Percentiles rank a stretch among this genome's conserved stretches.
These are phyloP conservation scores for Asteroscopus sphinx DNA, from an alignment of 2,888 invertebrate species.

Conservation along the genomic window DNA sequence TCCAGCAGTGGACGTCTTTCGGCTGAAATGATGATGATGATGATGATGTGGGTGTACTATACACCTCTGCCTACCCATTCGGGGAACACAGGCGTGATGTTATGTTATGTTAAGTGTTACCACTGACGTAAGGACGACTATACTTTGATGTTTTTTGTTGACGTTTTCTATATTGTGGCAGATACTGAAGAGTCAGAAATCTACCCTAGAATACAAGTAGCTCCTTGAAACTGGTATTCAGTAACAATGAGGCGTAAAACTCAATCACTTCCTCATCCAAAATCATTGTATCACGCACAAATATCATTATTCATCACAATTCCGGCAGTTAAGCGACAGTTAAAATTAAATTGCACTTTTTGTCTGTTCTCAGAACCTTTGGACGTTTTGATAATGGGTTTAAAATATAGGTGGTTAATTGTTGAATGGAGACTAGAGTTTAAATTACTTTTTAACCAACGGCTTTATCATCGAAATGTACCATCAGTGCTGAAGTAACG, in stretches of 20 bases:
- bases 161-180: no score
- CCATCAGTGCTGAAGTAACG: no score
- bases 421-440: constrained; percentile 1
- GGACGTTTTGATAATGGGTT: constrained; percentile 29
- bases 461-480: no score
- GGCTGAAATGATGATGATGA: no score
- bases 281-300: constrained; percentile 44
- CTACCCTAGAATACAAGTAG: neutral
- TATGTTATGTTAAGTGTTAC: no score
- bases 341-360: constrained; percentile 57
- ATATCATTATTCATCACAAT: constrained; percentile 55
- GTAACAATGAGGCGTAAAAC: constrained; percentile 13
- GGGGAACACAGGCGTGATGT: no score
- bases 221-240: constrained; percentile 1
- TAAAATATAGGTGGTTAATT: constrained; percentile 37
- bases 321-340: constrained; percentile 67
- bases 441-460: neutral
- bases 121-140: no score
- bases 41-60: no score
- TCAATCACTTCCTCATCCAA: constrained; percentile 39
- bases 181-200: no score
- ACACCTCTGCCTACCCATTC: no score
- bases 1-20: no score
- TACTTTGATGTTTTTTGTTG: no score
- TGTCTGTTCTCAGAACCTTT: constrained; percentile 41